Evolutionary conservation across 2,888 invertebrate species (phyloP).

Genomic region (Phengaris alcon): DNA sequence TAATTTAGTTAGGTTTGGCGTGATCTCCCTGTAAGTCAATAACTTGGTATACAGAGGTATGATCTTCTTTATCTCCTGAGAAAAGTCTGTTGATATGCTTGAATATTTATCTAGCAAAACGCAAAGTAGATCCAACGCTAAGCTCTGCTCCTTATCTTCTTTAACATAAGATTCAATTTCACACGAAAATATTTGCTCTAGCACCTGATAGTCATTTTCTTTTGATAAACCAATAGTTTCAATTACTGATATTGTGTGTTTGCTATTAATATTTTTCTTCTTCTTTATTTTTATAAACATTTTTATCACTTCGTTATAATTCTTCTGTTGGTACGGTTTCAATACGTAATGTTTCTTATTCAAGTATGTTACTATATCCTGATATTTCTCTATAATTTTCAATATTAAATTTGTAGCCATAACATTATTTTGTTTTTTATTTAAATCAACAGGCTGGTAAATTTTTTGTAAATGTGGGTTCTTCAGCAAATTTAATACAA

Average conservation of each 20-base stretch:
- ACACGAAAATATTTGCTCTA: constrained; percentile 60
- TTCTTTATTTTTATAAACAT: constrained; percentile 71
- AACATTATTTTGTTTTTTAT: constrained; percentile 51
- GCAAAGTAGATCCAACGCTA: constrained; percentile 73
- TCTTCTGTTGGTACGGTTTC: constrained; percentile 76
- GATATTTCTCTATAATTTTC: constrained; percentile 52
- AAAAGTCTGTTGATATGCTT: constrained; percentile 52
- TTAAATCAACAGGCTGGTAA: constrained; percentile 57
- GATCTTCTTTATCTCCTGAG: constrained; percentile 58
- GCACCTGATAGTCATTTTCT: constrained; percentile 64
- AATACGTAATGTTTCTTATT: constrained; percentile 59
- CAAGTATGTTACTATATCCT: constrained; percentile 56
- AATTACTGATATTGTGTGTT: constrained; percentile 64
- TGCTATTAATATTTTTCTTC: constrained; percentile 55
- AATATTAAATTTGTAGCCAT: constrained; percentile 61
- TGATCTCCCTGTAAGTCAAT: constrained; percentile 59
- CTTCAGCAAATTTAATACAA: constrained; percentile 58
- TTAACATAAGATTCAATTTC: constrained; percentile 59
- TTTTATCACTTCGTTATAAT: constrained; percentile 66
- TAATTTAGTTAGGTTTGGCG: constrained; percentile 72
- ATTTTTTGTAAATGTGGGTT: constrained; percentile 64
- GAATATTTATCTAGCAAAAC: constrained; percentile 71
- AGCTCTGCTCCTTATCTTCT: constrained; percentile 70
- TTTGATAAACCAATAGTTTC: constrained; percentile 60
- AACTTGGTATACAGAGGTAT: constrained; percentile 67